Conservation (phyloP, 2,113 vertebrate genomes). For the Dermatemys mawii region DNA sequence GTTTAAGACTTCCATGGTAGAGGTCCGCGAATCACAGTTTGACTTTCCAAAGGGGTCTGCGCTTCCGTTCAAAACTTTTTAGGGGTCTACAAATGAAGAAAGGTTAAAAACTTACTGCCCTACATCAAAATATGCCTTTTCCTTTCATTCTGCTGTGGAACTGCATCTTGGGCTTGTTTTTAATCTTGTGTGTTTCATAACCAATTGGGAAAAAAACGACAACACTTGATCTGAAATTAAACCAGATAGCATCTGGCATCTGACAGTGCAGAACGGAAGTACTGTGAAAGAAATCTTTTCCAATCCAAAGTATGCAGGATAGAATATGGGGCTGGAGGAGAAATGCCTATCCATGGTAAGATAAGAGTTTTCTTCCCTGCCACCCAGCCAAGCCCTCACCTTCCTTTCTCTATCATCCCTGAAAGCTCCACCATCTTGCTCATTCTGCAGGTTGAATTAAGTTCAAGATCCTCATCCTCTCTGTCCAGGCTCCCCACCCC, state of each 20-base stretch:
- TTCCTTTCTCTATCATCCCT: neutral
- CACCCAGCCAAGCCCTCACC: neutral
- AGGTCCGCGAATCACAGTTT: neutral
- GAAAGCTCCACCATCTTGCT: neutral
- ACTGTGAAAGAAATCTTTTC: neutral
- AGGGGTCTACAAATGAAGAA: neutral
- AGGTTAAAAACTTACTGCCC: neutral
- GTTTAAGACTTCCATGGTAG: neutral
- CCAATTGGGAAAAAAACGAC: neutral
- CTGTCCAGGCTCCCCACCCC: neutral
- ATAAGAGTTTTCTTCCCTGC: neutral
- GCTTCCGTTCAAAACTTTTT: neutral
- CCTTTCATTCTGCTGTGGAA: neutral
- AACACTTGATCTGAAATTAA: neutral
- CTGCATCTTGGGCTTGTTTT: slow-evolving; percentile 14
- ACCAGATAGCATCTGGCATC: neutral
- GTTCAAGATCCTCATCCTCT: neutral
- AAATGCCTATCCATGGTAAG: neutral
- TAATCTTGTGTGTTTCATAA: slow-evolving; percentile 8
- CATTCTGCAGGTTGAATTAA: neutral
- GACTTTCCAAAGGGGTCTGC: neutral
- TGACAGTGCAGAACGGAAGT: neutral
- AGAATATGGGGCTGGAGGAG: neutral
- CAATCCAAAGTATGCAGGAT: neutral
- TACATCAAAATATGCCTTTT: neutral